Evolutionary conservation across 23 tunicate species (phyloP).

Genomic region (Aplidium turbinatum): DNA sequence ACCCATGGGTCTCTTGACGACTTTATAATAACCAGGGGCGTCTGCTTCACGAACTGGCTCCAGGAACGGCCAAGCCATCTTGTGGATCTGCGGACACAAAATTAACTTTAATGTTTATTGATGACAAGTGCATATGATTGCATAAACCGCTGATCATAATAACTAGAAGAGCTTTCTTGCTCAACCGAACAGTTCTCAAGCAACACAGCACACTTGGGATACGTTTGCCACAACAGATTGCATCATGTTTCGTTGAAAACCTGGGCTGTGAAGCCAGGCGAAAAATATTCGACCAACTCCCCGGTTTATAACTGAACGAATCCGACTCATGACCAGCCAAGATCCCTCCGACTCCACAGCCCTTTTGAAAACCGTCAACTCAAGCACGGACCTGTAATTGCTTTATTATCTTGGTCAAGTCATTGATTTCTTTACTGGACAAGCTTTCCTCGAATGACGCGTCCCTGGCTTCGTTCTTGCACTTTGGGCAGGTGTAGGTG

Average conservation of each 20-base stretch:
- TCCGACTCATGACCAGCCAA: no score
- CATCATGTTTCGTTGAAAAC: no score
- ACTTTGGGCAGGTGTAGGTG: constrained; percentile 79
- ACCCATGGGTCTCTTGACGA: constrained; percentile 94
- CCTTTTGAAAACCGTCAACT: neutral
- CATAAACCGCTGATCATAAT: no score
- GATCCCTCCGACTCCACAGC: neutral
- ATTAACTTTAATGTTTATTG: neutral
- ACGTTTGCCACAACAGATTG: no score
- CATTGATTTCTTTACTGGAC: constrained; percentile 18
- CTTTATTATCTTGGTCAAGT: constrained; percentile 52
- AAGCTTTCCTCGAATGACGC: constrained; percentile 41
- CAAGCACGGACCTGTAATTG: constrained; percentile 38
- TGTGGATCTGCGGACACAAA: constrained; percentile 63
- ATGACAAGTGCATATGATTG: neutral
- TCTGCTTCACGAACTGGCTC: constrained; percentile 81
- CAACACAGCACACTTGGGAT: no score
- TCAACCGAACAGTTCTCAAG: no score
- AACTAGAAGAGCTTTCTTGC: no score
- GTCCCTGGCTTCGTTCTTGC: constrained; percentile 66
- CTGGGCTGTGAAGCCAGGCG: no score
- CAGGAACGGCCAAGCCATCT: constrained; percentile 94
- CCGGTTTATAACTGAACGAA: no score
- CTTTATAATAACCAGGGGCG: constrained; percentile 87
- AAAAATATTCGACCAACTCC: no score